Conservation (phyloP, 23 tunicate species). For the Styela clava region DNA sequence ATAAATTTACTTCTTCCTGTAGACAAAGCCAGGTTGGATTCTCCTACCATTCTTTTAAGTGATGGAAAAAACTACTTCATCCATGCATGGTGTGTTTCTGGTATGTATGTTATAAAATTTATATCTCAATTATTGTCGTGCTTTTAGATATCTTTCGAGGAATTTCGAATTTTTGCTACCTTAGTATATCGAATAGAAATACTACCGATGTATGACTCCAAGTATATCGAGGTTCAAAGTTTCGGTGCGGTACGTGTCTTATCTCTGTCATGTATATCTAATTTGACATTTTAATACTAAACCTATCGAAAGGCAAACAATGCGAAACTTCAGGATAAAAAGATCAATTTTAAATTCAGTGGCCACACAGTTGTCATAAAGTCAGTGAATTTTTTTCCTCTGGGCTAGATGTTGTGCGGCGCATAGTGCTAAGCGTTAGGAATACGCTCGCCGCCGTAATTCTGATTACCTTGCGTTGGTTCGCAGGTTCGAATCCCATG, state of each 20-base stretch:
- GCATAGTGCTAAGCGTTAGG: no score
- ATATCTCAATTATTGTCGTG: neutral
- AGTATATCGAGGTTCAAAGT: no score
- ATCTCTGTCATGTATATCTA: neutral
- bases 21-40: neutral
- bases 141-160: neutral
- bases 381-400: no score
- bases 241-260: no score
- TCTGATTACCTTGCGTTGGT: no score
- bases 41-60: neutral
- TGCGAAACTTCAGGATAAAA: neutral
- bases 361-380: no score
- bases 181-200: neutral
- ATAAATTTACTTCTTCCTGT: no score
- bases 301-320: neutral
- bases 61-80: neutral
- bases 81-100: neutral
- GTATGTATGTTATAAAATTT: neutral
- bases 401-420: no score
- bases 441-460: no score
- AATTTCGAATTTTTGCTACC: neutral
- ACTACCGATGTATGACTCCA: no score
- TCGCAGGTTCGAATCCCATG: no score
- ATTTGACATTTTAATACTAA: neutral
- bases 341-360: no score